phyloP scores from a whole-genome alignment of 2,888 invertebrate species.

The Ormia ochracea region DNA sequence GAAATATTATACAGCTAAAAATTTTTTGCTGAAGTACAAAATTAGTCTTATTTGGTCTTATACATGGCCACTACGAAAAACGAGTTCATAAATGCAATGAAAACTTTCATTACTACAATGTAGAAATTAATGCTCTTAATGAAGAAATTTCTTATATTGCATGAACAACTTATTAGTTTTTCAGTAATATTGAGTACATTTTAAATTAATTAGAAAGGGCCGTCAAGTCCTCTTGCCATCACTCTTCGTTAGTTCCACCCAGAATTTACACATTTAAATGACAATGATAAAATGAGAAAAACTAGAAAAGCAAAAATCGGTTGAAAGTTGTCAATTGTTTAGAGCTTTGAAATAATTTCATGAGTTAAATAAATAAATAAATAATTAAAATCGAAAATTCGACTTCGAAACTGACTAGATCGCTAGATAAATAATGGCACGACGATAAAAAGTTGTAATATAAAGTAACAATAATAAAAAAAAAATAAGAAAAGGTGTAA shows the following conservation, averaged over 20 bases:
- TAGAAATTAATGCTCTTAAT: no score
- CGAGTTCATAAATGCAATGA: no score
- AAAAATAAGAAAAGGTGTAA: no score
- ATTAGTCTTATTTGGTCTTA: no score
- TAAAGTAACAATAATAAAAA: background rate
- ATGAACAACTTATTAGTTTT: no score
- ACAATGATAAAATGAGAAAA: background rate
- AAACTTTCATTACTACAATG: no score
- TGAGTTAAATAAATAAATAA: background rate
- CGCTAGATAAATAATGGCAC: background rate
- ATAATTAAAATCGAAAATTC: background rate
- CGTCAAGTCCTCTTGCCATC: conserved; percentile 4
- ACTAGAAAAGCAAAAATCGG: background rate
- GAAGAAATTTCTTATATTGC: no score
- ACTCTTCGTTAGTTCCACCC: background rate
- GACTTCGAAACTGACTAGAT: background rate
- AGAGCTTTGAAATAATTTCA: background rate
- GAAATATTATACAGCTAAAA: no score
- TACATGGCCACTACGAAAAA: no score
- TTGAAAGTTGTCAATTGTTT: background rate
- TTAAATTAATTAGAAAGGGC: background rate
- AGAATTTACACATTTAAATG: background rate
- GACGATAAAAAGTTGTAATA: background rate
- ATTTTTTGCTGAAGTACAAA: no score
- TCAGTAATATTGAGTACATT: no score